Evolutionary conservation across 37 sponge, comb jelly and placozoan genomes (phyloP).

Genomic region (Ephydatia muelleri): DNA sequence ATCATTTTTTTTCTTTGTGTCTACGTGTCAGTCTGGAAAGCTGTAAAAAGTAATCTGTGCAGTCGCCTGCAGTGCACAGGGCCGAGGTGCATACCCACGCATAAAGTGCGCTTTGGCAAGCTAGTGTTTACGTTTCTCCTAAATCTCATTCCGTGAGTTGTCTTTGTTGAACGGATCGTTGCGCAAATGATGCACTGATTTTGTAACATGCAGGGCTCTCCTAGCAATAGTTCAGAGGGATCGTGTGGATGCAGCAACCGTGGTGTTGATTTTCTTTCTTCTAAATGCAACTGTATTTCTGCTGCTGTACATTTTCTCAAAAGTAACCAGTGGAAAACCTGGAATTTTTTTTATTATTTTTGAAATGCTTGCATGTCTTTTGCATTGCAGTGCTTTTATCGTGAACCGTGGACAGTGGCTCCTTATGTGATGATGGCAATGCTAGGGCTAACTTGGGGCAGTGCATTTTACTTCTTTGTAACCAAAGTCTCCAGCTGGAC

Average conservation of each 20-base stretch:
- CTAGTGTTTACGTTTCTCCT: not conserved
- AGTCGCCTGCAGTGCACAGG: not conserved
- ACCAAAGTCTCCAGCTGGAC: constrained; percentile 69
- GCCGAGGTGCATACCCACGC: not conserved
- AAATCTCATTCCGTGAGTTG: not conserved
- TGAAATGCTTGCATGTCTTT: too few species aligned
- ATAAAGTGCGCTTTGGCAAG: not conserved
- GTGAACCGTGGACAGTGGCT: constrained; percentile 48
- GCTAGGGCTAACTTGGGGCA: constrained; percentile 20
- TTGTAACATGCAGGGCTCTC: constrained; percentile 17
- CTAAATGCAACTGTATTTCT: constrained; percentile 57
- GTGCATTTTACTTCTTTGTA: constrained; percentile 75
- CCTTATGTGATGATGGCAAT: constrained; percentile 10
- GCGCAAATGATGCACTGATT: too few species aligned
- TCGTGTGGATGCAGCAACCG: constrained; percentile 23
- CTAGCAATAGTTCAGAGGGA: not conserved
- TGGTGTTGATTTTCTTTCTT: constrained; percentile 58
- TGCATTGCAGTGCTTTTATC: constrained; percentile 28
- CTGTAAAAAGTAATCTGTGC: too few species aligned
- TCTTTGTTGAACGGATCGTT: not conserved
- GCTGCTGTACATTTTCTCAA: constrained; percentile 39
- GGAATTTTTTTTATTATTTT: too few species aligned
- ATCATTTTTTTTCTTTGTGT: too few species aligned
- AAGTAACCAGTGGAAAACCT: too few species aligned
- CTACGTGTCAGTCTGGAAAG: not conserved